phyloP scores from a whole-genome alignment of 2,113 vertebrate genomes.

The Empidonax alnorum region DNA sequence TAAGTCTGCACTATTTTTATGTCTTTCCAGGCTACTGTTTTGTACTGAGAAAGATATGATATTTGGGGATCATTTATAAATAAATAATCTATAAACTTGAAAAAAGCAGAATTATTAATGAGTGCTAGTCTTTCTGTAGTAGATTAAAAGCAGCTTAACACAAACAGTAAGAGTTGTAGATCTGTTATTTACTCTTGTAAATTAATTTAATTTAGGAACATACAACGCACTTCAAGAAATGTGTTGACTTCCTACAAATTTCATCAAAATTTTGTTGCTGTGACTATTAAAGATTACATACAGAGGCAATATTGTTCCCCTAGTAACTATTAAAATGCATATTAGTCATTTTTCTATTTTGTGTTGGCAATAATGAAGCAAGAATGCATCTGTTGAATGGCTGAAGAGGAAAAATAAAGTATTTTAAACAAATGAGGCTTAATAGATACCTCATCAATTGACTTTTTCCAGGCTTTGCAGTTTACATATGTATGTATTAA shows the following conservation, averaged over 20 bases:
- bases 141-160: background rate
- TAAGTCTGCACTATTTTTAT: background rate
- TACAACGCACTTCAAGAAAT: background rate
- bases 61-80: background rate
- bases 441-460: background rate
- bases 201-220: conserved; percentile 7
- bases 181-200: background rate
- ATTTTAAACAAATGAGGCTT: background rate
- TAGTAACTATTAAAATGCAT: conserved; percentile 24
- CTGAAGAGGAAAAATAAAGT: background rate
- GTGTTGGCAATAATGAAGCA: background rate
- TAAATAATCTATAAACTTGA: background rate
- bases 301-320: background rate
- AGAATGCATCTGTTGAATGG: background rate
- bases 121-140: background rate
- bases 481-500: background rate
- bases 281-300: background rate
- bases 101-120: background rate
- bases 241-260: background rate
- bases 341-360: background rate
- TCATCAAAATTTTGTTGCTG: background rate
- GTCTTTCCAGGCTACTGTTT: background rate
- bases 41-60: background rate
- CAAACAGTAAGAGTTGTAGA: background rate
- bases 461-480: background rate